A percentile compares a stretch with the other conserved stretches of the same genome.
These are phyloP conservation scores for Enteromius afrohamiltoni DNA, from an alignment of 2,797 vertebrate species.

Conservation along the genomic window DNA sequence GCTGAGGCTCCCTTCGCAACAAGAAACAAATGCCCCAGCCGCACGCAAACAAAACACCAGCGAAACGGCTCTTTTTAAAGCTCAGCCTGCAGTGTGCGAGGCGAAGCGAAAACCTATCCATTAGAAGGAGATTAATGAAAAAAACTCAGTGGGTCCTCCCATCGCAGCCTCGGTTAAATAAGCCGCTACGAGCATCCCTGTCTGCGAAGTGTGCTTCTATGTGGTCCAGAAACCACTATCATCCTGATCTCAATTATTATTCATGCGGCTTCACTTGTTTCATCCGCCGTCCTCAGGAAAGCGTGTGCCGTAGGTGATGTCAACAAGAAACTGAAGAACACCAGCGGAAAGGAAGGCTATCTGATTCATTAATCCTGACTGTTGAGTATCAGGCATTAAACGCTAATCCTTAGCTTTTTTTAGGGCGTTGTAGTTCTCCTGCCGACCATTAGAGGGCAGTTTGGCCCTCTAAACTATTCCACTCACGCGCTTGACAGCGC, in stretches of 20 bases:
- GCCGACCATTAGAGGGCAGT: conserved; percentile 58
- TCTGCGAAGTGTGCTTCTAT: conserved; percentile 24
- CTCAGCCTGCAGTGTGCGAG: conserved; percentile 43
- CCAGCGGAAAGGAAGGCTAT: conserved; percentile 40
- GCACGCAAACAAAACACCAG: conserved; percentile 43
- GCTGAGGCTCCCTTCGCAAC: conserved; percentile 27
- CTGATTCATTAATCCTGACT: conserved; percentile 56
- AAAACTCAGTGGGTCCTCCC: conserved; percentile 45
- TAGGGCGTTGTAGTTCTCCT: conserved; percentile 38
- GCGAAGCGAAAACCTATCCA: conserved; percentile 35
- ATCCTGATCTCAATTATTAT: conserved; percentile 45
- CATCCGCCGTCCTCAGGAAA: conserved; percentile 33
- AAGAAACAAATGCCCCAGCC: conserved; percentile 52
- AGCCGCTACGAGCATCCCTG: conserved; percentile 23
- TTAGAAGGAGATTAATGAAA: conserved; percentile 53
- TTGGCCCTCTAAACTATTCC: conserved; percentile 38
- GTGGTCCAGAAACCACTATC: conserved; percentile 38
- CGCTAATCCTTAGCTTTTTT: conserved; percentile 12
- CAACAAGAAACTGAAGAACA: conserved; percentile 44
- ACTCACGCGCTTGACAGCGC: not conserved
- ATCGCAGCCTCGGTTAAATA: conserved; percentile 27
- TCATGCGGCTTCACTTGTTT: conserved; percentile 40
- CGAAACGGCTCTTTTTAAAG: conserved; percentile 42
- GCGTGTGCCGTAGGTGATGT: not conserved
- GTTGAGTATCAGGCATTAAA: conserved; percentile 36